phyloP scores from a whole-genome alignment of 1,140 invertebrate genomes.

The Drosophila fuyamai region DNA sequence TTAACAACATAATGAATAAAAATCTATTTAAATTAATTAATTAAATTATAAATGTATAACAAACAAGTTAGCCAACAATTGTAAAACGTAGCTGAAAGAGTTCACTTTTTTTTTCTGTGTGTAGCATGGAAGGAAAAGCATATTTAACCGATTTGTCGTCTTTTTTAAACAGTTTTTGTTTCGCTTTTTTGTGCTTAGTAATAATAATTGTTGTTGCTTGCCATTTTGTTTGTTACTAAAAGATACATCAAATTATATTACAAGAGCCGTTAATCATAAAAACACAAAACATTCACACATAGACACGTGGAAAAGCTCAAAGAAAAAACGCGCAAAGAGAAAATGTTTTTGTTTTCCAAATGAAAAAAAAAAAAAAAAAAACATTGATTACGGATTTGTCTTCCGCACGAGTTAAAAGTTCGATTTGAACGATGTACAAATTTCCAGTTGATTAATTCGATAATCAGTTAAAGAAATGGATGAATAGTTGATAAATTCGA shows the following conservation, averaged over 20 bases:
- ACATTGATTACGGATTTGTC: conserved; percentile 40
- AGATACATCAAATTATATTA: conserved; percentile 22
- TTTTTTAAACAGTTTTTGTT: conserved; percentile 6
- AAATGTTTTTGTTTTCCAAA: conserved; percentile 34
- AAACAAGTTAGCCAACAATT: conserved; percentile 55
- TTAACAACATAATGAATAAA: conserved; percentile 52
- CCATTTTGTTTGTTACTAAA: conserved; percentile 55
- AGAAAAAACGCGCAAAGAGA: conserved; percentile 39
- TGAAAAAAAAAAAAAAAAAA: not conserved
- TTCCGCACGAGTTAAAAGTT: conserved; percentile 42
- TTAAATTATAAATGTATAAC: conserved; percentile 29
- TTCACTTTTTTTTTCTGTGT: conserved; percentile 29
- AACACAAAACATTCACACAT: conserved; percentile 21
- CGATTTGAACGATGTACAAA: conserved; percentile 44
- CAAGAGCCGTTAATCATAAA: conserved; percentile 51
- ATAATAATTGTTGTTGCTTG: conserved; percentile 54
- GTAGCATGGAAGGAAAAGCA: conserved; percentile 29
- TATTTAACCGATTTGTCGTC: conserved; percentile 2
- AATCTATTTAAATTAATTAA: conserved; percentile 38
- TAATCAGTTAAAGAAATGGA: conserved; percentile 24
- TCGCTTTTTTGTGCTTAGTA: conserved; percentile 29
- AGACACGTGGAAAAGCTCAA: conserved; percentile 42
- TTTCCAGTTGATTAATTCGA: conserved; percentile 39
- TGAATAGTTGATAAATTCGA: conserved; percentile 14
- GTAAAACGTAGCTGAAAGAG: conserved; percentile 54